Percentiles rank a stretch among this genome's conserved stretches.
phyloP scores from a whole-genome alignment of 1,140 invertebrate species.

The Bombus difficillimus region DNA sequence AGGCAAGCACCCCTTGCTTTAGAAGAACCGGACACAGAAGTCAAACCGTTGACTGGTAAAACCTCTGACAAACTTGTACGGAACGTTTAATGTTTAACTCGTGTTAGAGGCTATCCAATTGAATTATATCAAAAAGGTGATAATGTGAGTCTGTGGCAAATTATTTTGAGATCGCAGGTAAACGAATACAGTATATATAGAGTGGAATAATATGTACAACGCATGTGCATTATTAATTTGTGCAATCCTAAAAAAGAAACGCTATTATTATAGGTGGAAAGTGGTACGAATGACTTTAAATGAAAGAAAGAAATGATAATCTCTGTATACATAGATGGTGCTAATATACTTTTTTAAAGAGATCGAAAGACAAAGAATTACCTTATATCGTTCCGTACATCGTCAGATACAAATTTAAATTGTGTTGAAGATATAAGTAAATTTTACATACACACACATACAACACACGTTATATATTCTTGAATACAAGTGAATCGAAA shows the following conservation, averaged over 20 bases:
- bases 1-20: conserved; percentile 66
- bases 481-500: conserved; percentile 21
- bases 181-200: background rate
- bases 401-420: conserved; percentile 25
- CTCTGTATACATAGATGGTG: conserved; percentile 27
- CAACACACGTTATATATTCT: conserved; percentile 10
- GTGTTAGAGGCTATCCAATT: conserved; percentile 70
- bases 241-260: conserved; percentile 15
- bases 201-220: background rate
- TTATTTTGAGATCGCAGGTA: conserved; percentile 42
- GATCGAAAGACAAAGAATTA: conserved; percentile 25
- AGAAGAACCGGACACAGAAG: conserved; percentile 69
- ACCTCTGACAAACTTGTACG: conserved; percentile 65
- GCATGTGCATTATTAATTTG: conserved; percentile 29
- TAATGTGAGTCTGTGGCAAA: conserved; percentile 67
- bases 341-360: conserved; percentile 51
- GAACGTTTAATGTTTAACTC: conserved; percentile 75
- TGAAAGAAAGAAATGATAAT: background rate
- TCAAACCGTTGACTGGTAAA: conserved; percentile 66
- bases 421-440: conserved; percentile 34
- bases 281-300: conserved; percentile 1
- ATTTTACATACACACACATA: background rate
- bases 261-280: background rate
- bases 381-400: conserved; percentile 25
- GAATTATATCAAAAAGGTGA: conserved; percentile 66